Evolutionary conservation across 30 jellyfish, hydroid and myxozoan genomes (phyloP).

Genomic region (Clytia hemisphaerica): DNA sequence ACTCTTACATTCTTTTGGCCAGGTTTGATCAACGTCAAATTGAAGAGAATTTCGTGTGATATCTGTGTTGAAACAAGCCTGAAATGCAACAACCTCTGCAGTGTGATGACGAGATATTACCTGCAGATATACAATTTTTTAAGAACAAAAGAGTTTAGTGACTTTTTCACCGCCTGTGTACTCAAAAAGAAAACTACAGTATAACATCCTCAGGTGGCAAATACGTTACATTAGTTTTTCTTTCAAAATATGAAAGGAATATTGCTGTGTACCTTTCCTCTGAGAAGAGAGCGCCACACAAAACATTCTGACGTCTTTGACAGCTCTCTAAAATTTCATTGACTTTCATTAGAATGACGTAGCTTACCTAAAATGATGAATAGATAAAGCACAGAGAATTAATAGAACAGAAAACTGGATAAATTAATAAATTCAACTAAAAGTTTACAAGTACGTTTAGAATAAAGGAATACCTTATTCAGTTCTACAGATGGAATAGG

Average conservation of each 20-base stretch:
- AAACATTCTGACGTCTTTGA: conserved; percentile 54
- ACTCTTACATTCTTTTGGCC: conserved; percentile 56
- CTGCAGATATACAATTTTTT: no score
- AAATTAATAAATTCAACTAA: no score
- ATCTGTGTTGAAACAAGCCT: conserved; percentile 62
- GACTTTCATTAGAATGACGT: conserved; percentile 40
- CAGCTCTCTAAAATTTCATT: conserved; percentile 49
- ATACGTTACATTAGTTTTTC: no score
- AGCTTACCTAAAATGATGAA: background rate
- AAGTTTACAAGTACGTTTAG: no score
- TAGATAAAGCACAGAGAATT: no score
- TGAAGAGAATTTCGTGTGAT: conserved; percentile 28
- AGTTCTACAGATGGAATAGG: conserved; percentile 32
- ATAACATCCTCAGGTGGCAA: no score
- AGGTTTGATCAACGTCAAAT: conserved; percentile 50
- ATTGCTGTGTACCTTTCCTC: conserved; percentile 36
- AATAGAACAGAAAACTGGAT: no score
- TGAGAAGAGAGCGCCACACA: conserved; percentile 59
- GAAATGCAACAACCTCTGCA: background rate
- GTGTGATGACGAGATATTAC: background rate
- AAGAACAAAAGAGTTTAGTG: no score
- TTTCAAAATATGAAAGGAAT: background rate
- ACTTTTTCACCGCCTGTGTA: no score
- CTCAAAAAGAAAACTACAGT: no score
- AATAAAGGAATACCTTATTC: conserved; percentile 24